Conservation (phyloP, 1,140 invertebrate species). For the Lucilia sericata region DNA sequence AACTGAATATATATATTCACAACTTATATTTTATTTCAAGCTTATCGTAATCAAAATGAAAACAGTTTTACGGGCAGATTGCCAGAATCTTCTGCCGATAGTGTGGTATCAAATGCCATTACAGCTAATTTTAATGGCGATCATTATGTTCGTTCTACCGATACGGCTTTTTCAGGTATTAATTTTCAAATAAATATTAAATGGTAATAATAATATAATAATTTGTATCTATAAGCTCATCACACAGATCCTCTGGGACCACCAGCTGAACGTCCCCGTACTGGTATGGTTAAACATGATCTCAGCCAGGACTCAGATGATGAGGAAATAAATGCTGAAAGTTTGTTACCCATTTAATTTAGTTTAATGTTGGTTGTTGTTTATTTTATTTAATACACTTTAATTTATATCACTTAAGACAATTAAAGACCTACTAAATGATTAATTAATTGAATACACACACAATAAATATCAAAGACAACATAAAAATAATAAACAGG, state of each 20-base stretch:
- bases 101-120: constrained; percentile 28
- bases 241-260: constrained; percentile 84
- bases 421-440: neutral
- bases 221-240: constrained; percentile 68
- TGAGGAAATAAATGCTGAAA: constrained; percentile 84
- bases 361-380: neutral
- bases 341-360: constrained; percentile 76
- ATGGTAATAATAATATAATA: neutral
- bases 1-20: neutral
- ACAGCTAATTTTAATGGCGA: constrained; percentile 48
- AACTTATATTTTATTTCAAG: neutral
- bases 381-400: neutral
- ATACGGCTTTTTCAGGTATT: constrained; percentile 35
- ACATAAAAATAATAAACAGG: neutral
- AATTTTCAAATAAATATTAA: neutral
- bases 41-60: constrained; percentile 13
- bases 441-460: neutral
- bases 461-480: neutral
- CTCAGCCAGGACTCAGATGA: constrained; percentile 82
- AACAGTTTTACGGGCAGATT: neutral
- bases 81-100: neutral
- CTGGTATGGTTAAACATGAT: constrained; percentile 73
- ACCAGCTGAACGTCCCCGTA: constrained; percentile 80
- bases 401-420: neutral
- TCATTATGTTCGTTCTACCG: constrained; percentile 49